These are phyloP conservation scores for Parazoanthus darwini DNA, from an alignment of 92 coral and sea anemone genomes.

Conservation along the genomic window DNA sequence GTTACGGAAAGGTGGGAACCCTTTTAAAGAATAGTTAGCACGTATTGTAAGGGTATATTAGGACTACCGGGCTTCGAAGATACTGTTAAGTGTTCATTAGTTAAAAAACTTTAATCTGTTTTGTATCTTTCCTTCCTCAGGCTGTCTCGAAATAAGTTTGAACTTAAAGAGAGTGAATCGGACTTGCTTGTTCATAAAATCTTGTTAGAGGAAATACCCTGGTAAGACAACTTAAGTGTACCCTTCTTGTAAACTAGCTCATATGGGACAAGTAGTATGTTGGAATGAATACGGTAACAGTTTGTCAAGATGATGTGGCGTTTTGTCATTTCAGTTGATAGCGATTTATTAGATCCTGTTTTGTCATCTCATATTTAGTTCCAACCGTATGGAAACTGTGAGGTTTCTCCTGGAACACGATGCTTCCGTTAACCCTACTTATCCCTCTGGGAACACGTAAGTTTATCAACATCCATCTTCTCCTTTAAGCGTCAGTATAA, in stretches of 20 bases:
- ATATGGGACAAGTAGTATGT: no score
- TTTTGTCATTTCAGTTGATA: neutral
- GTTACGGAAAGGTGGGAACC: no score
- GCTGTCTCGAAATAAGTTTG: slow-evolving; percentile 72
- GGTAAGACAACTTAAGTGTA: slow-evolving; percentile 51
- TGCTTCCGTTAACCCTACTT: slow-evolving; percentile 81
- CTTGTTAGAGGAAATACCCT: slow-evolving; percentile 82
- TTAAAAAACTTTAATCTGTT: neutral
- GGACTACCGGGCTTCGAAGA: neutral
- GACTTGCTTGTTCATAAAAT: slow-evolving; percentile 87
- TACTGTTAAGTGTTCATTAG: neutral
- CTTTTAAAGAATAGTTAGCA: no score
- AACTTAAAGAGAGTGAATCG: slow-evolving; percentile 77
- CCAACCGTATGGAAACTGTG: slow-evolving; percentile 71
- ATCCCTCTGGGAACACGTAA: slow-evolving; percentile 91
- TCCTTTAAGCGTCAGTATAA: no score
- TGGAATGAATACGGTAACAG: neutral
- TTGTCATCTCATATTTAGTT: slow-evolving; percentile 27
- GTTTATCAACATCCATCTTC: slow-evolving; percentile 16
- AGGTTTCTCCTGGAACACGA: slow-evolving; percentile 76
- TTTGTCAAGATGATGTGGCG: neutral
- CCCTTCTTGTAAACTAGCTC: neutral
- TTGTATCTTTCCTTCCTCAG: slow-evolving; percentile 32
- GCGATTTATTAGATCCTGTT: neutral
- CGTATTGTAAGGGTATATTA: no score